Evolutionary conservation across 92 coral and sea anemone genomes (phyloP), one percentile per base, ranked within the genome.

Genomic region (Umimayanthus chanpuru): DNA sequence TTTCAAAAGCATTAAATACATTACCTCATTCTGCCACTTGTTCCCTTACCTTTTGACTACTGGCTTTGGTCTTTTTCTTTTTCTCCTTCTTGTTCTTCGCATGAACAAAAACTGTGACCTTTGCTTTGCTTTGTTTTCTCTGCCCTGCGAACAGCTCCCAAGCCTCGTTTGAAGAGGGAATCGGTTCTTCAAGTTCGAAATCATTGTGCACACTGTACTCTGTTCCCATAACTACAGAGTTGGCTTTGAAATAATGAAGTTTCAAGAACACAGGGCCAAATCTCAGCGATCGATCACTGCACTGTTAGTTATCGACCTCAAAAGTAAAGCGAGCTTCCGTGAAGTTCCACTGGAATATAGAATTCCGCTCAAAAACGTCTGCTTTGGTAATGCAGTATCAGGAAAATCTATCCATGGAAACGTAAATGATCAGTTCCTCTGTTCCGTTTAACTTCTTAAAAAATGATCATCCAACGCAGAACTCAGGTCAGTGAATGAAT

Each of bases 151-250:
- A 92, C 72, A 97, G 77, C 55, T 85, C 85, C 99, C 99, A 97
- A 7, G 93, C 94, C 39, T 92, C 85, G 68, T 80, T 88, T 38
- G 89, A 82, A 67, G 89, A 89, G 11, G 89, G 91, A 44, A 97
- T 75, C 14, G 98, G 94, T 49, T 95, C 98, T n/a, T 94, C 97
- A 68, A 97, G 78, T 55, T 92, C 94, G 68, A 94, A 97, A 76
- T 94, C 96, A 74, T 88, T 89, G 61, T 97, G 91, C 2, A 97
- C 94, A 77, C 99, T 97, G 82, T 93, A 97, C 85, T 95, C 94
- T 82, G 98, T 90, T 70, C 99, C 99, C 99, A 97, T 97, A 73
- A 68, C 78, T 26, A 32, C 40, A 38, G 28, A 30, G 6, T 74
- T 28, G 44, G 47, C 25, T 74, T 21, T 32, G 12, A 18, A 74